Evolutionary conservation across 2,888 invertebrate genomes (phyloP).

Genomic region (Volucella zonaria): DNA sequence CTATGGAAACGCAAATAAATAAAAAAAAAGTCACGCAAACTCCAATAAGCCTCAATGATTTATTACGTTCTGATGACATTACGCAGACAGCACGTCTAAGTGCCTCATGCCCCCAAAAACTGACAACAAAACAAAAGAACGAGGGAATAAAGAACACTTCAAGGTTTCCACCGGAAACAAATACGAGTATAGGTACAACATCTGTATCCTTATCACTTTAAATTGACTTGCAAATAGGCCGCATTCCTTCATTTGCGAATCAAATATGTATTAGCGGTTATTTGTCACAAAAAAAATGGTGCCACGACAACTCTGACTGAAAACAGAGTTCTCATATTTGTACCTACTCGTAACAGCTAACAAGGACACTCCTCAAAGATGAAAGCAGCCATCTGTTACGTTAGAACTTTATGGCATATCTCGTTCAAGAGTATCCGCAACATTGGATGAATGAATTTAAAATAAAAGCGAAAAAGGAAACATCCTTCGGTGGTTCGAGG

Average conservation of each 20-base stretch:
- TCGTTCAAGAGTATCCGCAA: too few species aligned
- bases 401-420: too few species aligned
- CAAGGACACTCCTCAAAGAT: too few species aligned
- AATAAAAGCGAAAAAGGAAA: not conserved
- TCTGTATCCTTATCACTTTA: slow-evolving; percentile 19
- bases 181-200: not conserved
- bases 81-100: slow-evolving; percentile 30
- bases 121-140: not conserved
- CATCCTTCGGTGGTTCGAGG: not conserved
- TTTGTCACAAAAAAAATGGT: not conserved
- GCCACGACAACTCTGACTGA: too few species aligned
- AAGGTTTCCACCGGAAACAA: slow-evolving; percentile 14
- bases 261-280: slow-evolving; percentile 23
- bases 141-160: not conserved
- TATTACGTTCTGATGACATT: slow-evolving; percentile 42
- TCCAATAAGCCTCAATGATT: slow-evolving; percentile 44
- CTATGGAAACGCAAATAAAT: not conserved
- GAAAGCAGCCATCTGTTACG: too few species aligned
- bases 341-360: too few species aligned
- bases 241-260: slow-evolving; percentile 19
- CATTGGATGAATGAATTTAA: not conserved
- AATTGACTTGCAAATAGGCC: slow-evolving; percentile 48
- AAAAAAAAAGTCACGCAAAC: slow-evolving; percentile 23
- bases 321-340: too few species aligned
- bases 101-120: not conserved